Evolutionary conservation across 2,888 invertebrate species (phyloP), one percentile per base, ranked within the genome.

Genomic region (Linyphia triangularis): DNA sequence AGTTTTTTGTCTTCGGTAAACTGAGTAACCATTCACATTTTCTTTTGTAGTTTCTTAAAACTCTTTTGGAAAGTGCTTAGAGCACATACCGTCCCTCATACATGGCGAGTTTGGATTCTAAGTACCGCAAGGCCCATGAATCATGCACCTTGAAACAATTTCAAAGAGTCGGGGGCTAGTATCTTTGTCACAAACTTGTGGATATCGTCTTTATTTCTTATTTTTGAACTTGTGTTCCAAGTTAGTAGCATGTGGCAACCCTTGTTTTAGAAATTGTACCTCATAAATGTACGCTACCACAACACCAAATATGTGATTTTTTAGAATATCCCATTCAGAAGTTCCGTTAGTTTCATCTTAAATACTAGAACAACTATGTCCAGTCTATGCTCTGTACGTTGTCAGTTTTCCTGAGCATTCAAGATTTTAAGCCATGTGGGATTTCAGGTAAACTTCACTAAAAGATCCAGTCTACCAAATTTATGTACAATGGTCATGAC

Each of bases 361-460:
- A 92, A 92, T 13, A 90, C 28, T 90, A 91, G 65, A 90, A 79
- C 79, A 26, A 65, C 84, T 0, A 92, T 43, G 79, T 92, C 92
- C n/a, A 90, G 92, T 4, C 91, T 61, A 84, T 90, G 9, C 57
- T 10, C 63, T 7, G 91, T 81, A 2, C 57, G 59, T 82, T 91
- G 91, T 4, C 85, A 70, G 13, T 57, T 85, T 10, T 69, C 65
- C 1, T 92, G 88, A 33, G 89, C 88, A 22, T 89, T 85, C 22
- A 24, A 16, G 28, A 92, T 93, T 91, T 93, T 93, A 22, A 75
- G 85, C 93, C 93, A 93, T 81, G 92, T 92, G 1, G 92, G 93
- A 91, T 93, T 93, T 88, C 93, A 93, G 0, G 93, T 93, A 90
- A 93, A 91, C n/a, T 93, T 93, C 9, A 93, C 90, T 90, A 93